phyloP scores from a whole-genome alignment of 1,140 invertebrate genomes.

The Macrobrachium nipponense region DNA sequence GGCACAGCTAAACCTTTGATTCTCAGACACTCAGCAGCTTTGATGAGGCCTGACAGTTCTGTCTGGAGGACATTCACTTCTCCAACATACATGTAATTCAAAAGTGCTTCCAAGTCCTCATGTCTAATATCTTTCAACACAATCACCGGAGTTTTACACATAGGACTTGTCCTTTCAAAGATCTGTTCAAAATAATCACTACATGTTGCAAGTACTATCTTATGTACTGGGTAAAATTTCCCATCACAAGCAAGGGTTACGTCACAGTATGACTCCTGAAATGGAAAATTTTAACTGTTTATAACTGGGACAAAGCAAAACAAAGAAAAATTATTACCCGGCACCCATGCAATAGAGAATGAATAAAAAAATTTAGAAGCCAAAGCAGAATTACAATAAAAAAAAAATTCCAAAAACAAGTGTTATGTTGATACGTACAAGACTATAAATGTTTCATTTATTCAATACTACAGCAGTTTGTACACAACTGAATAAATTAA shows the following conservation, averaged over 20 bases:
- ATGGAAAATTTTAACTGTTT: background rate
- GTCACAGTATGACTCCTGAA: constrained; percentile 62
- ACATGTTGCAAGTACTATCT: constrained; percentile 52
- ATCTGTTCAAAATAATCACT: constrained; percentile 57
- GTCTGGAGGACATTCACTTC: constrained; percentile 62
- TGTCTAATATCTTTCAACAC: constrained; percentile 59
- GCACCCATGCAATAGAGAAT: too few relatives aligned
- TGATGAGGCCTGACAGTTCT: constrained; percentile 61
- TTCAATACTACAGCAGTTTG: too few relatives aligned
- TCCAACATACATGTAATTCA: constrained; percentile 63
- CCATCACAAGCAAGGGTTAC: constrained; percentile 56
- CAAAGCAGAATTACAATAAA: too few relatives aligned
- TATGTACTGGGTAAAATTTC: constrained; percentile 55
- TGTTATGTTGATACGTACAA: too few relatives aligned
- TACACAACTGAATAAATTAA: too few relatives aligned
- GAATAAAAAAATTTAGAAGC: too few relatives aligned
- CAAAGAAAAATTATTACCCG: background rate
- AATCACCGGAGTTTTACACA: constrained; percentile 44
- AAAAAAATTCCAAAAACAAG: too few relatives aligned
- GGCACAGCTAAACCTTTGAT: constrained; percentile 62
- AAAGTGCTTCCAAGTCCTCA: constrained; percentile 58
- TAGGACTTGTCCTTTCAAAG: constrained; percentile 43
- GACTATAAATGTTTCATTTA: too few relatives aligned
- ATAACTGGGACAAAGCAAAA: background rate
- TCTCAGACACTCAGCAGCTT: constrained; percentile 61